Conservation (phyloP, 53 echinoderm and acorn worm genomes). For the Paracentrotus lividus region DNA sequence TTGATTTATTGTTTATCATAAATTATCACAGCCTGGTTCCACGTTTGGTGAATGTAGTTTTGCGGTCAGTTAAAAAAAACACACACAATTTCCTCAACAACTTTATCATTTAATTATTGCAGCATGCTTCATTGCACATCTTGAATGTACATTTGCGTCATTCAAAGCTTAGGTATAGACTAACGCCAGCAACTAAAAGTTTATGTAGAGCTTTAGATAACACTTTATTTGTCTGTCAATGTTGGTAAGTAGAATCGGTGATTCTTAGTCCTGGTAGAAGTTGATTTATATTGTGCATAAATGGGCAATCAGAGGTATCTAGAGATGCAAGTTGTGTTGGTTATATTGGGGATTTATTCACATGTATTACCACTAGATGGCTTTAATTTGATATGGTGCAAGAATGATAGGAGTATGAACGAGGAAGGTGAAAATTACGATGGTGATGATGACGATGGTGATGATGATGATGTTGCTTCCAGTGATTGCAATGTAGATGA, state of each 20-base stretch:
- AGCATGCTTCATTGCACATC: background rate
- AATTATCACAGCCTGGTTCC: conserved; percentile 62
- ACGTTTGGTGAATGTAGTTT: conserved; percentile 77
- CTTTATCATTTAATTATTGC: conserved; percentile 4
- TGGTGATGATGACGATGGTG: background rate
- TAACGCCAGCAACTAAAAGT: background rate
- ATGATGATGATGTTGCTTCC: background rate
- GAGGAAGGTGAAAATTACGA: background rate
- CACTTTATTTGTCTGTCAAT: background rate
- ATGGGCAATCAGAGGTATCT: background rate
- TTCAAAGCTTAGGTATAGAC: background rate
- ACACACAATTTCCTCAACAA: background rate
- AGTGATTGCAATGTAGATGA: too few relatives aligned
- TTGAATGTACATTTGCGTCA: background rate
- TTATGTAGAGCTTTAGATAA: background rate
- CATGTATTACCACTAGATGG: background rate
- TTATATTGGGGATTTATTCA: background rate
- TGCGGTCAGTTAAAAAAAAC: conserved; percentile 80
- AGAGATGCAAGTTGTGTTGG: background rate
- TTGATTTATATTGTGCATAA: background rate
- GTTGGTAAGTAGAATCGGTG: background rate
- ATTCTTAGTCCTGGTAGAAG: background rate
- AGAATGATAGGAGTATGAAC: background rate
- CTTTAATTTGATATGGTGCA: background rate
- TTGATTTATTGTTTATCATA: conserved; percentile 32